These are phyloP conservation scores for Catocala nupta DNA, from an alignment of 2,888 invertebrate species.

Conservation along the genomic window DNA sequence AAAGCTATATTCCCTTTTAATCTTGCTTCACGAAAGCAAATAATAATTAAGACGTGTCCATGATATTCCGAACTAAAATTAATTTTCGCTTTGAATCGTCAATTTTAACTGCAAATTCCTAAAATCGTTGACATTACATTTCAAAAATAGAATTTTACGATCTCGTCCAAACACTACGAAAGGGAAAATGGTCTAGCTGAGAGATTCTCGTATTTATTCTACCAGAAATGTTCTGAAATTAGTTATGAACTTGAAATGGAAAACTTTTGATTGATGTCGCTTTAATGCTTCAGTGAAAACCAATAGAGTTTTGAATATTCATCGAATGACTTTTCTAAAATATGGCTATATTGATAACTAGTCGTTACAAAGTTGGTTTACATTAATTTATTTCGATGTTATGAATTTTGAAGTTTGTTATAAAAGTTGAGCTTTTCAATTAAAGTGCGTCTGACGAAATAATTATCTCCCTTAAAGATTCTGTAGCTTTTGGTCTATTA, in stretches of 20 bases:
- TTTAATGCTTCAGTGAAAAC: constrained; percentile 27
- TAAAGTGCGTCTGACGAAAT: too few relatives aligned
- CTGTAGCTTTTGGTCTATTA: too few relatives aligned
- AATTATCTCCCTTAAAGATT: too few relatives aligned
- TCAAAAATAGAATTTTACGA: constrained; percentile 2
- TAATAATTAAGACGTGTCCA: neutral
- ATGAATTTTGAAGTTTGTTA: too few relatives aligned
- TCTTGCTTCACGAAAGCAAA: neutral
- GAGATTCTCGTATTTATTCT: constrained; percentile 33
- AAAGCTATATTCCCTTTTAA: too few relatives aligned
- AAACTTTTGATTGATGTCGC: constrained; percentile 48
- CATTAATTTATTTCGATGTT: neutral
- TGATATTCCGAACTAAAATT: neutral
- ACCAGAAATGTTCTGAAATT: constrained; percentile 36
- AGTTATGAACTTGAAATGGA: constrained; percentile 37
- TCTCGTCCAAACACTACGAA: neutral
- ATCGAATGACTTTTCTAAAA: constrained; percentile 28
- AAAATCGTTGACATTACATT: neutral
- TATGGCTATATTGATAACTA: constrained; percentile 15
- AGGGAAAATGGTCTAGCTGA: constrained; percentile 8
- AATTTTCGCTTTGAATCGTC: neutral
- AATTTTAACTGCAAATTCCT: neutral
- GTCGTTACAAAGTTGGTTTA: neutral
- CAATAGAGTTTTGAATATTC: constrained; percentile 33
- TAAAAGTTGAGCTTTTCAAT: too few relatives aligned